Percentiles rank a stretch among this genome's conserved stretches.
Conservation (phyloP, 2,113 vertebrate species). For the Talpa occidentalis region DNA sequence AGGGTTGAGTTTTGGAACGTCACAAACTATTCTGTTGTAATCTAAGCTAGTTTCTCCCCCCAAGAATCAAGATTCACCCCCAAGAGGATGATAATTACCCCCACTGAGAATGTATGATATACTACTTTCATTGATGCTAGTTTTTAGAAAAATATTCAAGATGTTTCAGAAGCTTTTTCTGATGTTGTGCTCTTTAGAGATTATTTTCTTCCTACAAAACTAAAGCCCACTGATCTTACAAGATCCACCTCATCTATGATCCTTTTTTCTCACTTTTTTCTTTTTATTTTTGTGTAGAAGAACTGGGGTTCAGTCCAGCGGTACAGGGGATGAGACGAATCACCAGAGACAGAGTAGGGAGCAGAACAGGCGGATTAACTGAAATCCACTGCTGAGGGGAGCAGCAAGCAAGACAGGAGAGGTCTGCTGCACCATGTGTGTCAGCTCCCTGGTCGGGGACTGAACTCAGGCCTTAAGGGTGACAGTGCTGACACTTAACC, state of each 20-base stretch:
- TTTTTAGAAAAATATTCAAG: background rate
- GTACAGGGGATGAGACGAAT: too few relatives aligned
- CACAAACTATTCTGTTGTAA: background rate
- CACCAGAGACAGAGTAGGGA: too few relatives aligned
- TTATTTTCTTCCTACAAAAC: background rate
- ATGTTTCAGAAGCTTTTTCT: background rate
- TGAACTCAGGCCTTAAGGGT: too few relatives aligned
- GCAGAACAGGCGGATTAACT: too few relatives aligned
- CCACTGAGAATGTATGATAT: background rate
- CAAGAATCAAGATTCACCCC: background rate
- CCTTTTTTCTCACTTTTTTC: background rate
- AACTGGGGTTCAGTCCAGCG: too few relatives aligned
- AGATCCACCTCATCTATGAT: accelerated
- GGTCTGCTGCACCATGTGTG: too few relatives aligned
- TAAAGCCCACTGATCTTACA: background rate
- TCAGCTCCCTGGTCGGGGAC: too few relatives aligned
- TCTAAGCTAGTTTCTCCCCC: background rate
- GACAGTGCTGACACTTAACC: too few relatives aligned
- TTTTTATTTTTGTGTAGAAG: background rate
- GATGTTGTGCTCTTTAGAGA: background rate
- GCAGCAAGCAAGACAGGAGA: too few relatives aligned
- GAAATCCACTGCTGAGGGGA: too few relatives aligned
- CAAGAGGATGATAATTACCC: background rate
- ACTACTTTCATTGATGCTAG: background rate
- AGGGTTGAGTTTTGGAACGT: background rate